phyloP scores from a whole-genome alignment of 2,113 vertebrate genomes.

The Hipposideros armiger region DNA sequence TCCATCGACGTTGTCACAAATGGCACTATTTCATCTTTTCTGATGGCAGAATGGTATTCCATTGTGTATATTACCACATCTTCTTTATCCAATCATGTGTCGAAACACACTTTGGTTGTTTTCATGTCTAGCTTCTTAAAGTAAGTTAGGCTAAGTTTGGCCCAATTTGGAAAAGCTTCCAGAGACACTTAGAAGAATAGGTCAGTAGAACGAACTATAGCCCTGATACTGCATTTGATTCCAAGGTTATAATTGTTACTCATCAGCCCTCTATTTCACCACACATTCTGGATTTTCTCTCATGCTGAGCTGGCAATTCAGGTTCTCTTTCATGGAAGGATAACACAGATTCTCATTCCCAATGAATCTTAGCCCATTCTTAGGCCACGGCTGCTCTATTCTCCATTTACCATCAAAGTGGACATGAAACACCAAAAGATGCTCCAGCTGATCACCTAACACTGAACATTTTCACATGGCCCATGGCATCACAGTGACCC shows the following conservation, averaged over 20 bases:
- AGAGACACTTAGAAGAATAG: neutral
- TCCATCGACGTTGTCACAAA: too few relatives aligned
- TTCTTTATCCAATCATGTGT: too few relatives aligned
- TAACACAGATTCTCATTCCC: neutral
- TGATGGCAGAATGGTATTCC: too few relatives aligned
- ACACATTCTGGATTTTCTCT: neutral
- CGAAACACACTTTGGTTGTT: too few relatives aligned
- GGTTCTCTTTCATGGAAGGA: neutral
- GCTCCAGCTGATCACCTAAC: neutral
- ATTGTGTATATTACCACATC: too few relatives aligned
- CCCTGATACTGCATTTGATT: neutral
- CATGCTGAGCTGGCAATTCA: neutral
- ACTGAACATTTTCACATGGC: neutral
- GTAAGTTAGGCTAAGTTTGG: neutral
- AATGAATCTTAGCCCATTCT: neutral
- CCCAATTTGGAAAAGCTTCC: neutral
- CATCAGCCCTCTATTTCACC: neutral
- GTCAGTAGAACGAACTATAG: neutral
- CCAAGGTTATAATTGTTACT: neutral
- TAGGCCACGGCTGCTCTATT: neutral
- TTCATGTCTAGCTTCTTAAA: neutral
- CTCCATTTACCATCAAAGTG: neutral
- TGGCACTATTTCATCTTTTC: too few relatives aligned
- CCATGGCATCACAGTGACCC: rapidly evolving
- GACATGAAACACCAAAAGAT: neutral